Percentiles rank a stretch among this genome's conserved stretches.
phyloP scores from a whole-genome alignment of 2,113 vertebrate genomes.

The Colius striatus region DNA sequence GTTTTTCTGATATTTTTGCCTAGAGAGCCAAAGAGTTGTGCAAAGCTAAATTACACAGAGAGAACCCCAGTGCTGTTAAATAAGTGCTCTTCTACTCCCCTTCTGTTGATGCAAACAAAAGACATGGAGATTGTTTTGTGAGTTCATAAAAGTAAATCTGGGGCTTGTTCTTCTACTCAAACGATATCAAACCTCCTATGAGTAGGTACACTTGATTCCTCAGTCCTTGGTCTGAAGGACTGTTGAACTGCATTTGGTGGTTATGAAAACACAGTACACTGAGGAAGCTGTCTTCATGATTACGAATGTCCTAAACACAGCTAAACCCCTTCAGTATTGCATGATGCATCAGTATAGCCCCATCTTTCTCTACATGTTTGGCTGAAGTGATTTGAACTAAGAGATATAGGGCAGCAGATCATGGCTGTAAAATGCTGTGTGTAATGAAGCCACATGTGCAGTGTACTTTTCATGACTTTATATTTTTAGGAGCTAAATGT shows the following conservation, averaged over 20 bases:
- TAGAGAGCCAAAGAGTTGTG: background rate
- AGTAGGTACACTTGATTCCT: background rate
- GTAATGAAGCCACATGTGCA: conserved; percentile 14
- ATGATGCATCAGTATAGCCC: background rate
- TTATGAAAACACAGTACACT: background rate
- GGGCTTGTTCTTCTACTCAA: background rate
- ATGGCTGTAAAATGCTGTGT: background rate
- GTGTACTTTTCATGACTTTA: background rate
- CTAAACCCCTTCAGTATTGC: background rate
- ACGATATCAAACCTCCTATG: background rate
- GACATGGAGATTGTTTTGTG: background rate
- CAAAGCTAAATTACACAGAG: background rate
- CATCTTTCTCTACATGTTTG: background rate
- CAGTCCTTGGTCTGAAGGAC: background rate
- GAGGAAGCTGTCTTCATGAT: background rate
- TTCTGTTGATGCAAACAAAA: background rate
- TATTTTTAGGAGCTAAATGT: conserved; percentile 8
- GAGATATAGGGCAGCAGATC: background rate
- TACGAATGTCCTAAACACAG: background rate
- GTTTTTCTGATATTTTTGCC: background rate
- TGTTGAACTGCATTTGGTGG: background rate
- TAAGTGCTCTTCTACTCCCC: background rate
- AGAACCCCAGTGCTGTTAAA: background rate
- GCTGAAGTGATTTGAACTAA: background rate
- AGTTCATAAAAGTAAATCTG: background rate